These are phyloP conservation scores for Charadrius vociferus DNA, from an alignment of 2,113 vertebrate genomes.

Conservation along the genomic window DNA sequence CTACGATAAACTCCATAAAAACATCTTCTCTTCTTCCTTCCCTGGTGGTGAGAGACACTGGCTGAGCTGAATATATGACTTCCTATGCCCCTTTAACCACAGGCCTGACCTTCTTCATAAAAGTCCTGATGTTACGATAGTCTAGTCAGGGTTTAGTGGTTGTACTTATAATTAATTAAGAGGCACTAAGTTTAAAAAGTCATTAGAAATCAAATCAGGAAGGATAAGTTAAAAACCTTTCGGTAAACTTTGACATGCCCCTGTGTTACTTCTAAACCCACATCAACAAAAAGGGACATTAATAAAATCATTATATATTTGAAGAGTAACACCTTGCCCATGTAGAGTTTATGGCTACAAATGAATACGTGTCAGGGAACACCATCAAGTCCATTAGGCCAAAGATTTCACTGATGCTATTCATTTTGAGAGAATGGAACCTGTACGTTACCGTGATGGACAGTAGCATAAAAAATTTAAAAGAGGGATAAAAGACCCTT, in stretches of 20 bases:
- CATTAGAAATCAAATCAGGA: constrained; percentile 53
- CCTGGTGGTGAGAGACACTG: not conserved
- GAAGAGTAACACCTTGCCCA: constrained; percentile 14
- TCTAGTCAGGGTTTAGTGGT: constrained; percentile 4
- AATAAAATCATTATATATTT: constrained; percentile 59
- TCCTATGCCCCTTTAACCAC: constrained; percentile 35
- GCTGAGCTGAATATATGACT: constrained; percentile 15
- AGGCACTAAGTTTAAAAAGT: constrained; percentile 47
- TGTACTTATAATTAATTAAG: constrained; percentile 62
- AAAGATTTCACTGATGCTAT: not conserved
- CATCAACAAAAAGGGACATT: constrained; percentile 38
- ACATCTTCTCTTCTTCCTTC: not conserved
- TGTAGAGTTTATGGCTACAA: constrained; percentile 52
- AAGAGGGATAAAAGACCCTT: not conserved
- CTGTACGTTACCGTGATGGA: not conserved
- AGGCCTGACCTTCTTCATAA: constrained; percentile 37
- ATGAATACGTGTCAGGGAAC: constrained; percentile 19
- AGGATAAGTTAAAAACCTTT: constrained; percentile 45
- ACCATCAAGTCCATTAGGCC: constrained; percentile 36
- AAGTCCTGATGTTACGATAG: constrained; percentile 5
- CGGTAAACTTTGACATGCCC: not conserved
- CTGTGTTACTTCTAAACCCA: constrained; percentile 17
- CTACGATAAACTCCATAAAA: not conserved
- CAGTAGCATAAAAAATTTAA: not conserved
- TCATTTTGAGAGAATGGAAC: not conserved